Percentiles rank a stretch among this genome's conserved stretches.
Evolutionary conservation across 1,140 invertebrate genomes (phyloP).

Genomic region (Megathymus violae): DNA sequence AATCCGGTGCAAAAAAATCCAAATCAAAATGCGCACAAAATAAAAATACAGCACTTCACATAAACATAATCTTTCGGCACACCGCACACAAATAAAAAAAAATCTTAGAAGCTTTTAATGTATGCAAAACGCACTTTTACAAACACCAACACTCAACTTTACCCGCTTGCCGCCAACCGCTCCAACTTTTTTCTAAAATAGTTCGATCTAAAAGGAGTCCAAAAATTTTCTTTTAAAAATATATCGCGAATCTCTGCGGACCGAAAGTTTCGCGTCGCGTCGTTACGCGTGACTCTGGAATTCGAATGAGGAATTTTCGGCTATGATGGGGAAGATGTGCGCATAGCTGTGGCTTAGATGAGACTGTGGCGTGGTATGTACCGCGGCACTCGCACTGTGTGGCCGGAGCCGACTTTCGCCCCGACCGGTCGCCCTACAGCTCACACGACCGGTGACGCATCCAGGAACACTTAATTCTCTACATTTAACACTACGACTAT

Average conservation of each 20-base stretch:
- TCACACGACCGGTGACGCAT: conserved; percentile 71
- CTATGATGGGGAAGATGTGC: conserved; percentile 80
- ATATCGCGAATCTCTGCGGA: conserved; percentile 52
- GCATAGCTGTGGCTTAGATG: conserved; percentile 82
- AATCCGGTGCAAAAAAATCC: conserved; percentile 73
- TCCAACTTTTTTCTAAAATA: conserved; percentile 56
- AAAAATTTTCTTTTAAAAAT: conserved; percentile 47
- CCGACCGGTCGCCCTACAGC: conserved; percentile 79
- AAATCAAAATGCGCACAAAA: conserved; percentile 75
- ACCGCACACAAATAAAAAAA: conserved; percentile 73
- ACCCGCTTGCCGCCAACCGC: conserved; percentile 75
- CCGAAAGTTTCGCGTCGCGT: conserved; percentile 65
- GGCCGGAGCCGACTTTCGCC: conserved; percentile 77
- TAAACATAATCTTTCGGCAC: conserved; percentile 66
- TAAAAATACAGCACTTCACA: conserved; percentile 77
- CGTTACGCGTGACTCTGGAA: conserved; percentile 57
- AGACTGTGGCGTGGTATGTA: conserved; percentile 76
- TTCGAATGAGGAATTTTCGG: conserved; percentile 73
- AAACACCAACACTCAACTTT: conserved; percentile 79
- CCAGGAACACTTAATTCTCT: conserved; percentile 72
- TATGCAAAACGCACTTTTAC: conserved; percentile 72
- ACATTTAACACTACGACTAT: conserved; percentile 47
- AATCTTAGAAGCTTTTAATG: conserved; percentile 66
- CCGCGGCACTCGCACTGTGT: conserved; percentile 69
- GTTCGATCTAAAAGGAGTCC: conserved; percentile 48